Percentiles rank a stretch among this genome's conserved stretches.
Evolutionary conservation across 2,113 vertebrate species (phyloP).

Genomic region (Protomyctophum bolini): DNA sequence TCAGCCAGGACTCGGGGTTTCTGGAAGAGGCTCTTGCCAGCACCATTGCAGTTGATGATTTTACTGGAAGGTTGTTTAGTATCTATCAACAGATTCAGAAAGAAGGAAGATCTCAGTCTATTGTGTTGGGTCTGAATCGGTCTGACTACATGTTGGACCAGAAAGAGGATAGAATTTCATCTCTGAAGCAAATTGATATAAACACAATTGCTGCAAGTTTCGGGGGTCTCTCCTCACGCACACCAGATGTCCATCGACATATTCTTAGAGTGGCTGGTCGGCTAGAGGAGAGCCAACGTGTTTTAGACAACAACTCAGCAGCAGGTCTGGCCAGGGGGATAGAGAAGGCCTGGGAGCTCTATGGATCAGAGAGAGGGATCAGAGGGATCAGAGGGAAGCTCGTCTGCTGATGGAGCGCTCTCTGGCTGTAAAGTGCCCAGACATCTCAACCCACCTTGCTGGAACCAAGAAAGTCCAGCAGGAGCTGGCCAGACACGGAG

Average conservation of each 20-base stretch:
- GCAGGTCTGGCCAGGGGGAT: slow-evolving; percentile 84
- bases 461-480: slow-evolving; percentile 98
- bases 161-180: slow-evolving; percentile 60
- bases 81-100: slow-evolving; percentile 86
- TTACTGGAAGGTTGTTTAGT: slow-evolving; percentile 87
- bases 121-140: slow-evolving; percentile 91
- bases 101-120: slow-evolving; percentile 86
- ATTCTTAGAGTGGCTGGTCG: slow-evolving; percentile 84
- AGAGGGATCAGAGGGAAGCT: no score
- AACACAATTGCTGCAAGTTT: slow-evolving; percentile 97
- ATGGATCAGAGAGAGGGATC: slow-evolving; percentile 85
- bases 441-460: slow-evolving; percentile 91
- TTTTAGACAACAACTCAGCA: slow-evolving; percentile 87
- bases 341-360: slow-evolving; percentile 91
- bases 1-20: slow-evolving; percentile 87
- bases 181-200: slow-evolving; percentile 94
- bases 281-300: slow-evolving; percentile 75
- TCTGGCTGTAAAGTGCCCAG: slow-evolving; percentile 90
- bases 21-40: slow-evolving; percentile 86
- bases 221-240: slow-evolving; percentile 87
- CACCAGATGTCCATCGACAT: slow-evolving; percentile 83
- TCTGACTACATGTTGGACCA: slow-evolving; percentile 97
- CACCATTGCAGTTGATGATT: slow-evolving; percentile 89
- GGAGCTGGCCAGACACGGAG: slow-evolving; percentile 83
- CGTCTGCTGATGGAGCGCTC: slow-evolving; percentile 92